A percentile compares a stretch with the other conserved stretches of the same genome.
Conservation (phyloP, 1,140 invertebrate species). For the Rhopalosiphum padi region DNA sequence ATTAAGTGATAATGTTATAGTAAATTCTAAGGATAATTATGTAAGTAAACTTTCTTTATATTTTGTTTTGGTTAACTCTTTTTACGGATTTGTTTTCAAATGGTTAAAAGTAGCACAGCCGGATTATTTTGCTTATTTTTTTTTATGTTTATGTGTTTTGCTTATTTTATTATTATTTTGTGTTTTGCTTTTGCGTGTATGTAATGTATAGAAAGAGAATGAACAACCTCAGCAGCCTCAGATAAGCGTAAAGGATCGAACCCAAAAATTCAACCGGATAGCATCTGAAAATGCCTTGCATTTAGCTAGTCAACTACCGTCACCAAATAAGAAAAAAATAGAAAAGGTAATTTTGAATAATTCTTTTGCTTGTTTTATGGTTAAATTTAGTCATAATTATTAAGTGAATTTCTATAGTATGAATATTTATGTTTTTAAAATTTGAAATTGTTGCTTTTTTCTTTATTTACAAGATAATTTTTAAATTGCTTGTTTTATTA, state of each 20-base stretch:
- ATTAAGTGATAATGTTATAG: constrained; percentile 64
- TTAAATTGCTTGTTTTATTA: background rate
- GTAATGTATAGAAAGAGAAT: constrained; percentile 59
- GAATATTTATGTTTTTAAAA: background rate
- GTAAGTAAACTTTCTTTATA: constrained; percentile 51
- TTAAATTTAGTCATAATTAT: background rate
- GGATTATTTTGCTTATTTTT: constrained; percentile 21
- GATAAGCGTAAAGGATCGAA: constrained; percentile 89
- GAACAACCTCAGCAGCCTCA: constrained; percentile 64
- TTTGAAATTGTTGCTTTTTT: background rate
- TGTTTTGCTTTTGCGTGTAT: constrained; percentile 51
- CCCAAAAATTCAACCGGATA: constrained; percentile 90
- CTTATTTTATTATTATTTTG: constrained; percentile 48
- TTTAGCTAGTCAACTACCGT: constrained; percentile 61
- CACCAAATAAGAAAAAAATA: constrained; percentile 66
- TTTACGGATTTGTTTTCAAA: constrained; percentile 36
- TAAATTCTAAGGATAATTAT: constrained; percentile 57
- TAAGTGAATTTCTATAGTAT: background rate
- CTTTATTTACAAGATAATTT: background rate
- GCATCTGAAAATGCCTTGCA: constrained; percentile 78
- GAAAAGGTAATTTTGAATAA: constrained; percentile 69
- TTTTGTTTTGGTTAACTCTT: background rate
- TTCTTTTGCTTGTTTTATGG: background rate
- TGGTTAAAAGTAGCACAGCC: background rate
- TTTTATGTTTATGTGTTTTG: constrained; percentile 34